These are phyloP conservation scores for Rhinolophus ferrumequinum DNA, from an alignment of 2,113 vertebrate species.

Conservation along the genomic window DNA sequence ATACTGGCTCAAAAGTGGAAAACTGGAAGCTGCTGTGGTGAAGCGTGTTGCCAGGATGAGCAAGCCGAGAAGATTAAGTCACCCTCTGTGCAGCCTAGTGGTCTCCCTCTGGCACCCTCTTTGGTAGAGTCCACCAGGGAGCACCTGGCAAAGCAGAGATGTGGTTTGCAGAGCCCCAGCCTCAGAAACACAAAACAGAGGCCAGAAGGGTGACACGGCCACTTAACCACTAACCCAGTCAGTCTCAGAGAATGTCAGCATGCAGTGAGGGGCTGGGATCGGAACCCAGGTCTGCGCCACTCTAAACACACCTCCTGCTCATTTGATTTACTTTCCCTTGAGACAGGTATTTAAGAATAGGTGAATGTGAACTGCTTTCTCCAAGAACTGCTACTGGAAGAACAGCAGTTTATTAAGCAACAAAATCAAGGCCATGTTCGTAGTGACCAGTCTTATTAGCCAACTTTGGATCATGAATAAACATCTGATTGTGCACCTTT, in stretches of 20 bases:
- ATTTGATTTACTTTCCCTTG: not conserved
- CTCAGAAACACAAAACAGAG: not conserved
- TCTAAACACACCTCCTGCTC: not conserved
- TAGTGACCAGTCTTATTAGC: not conserved
- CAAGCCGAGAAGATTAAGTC: fast-evolving
- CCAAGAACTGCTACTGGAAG: not conserved
- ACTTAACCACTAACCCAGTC: not conserved
- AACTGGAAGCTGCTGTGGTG: fast-evolving
- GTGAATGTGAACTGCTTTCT: too few species aligned
- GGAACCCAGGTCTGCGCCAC: not conserved
- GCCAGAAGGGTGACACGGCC: not conserved
- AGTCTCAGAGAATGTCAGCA: too few species aligned
- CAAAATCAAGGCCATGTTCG: not conserved
- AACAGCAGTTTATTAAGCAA: not conserved
- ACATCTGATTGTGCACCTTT: not conserved
- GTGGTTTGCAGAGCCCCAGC: fast-evolving
- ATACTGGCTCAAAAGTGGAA: too few species aligned
- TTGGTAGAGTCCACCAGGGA: fast-evolving
- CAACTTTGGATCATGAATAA: not conserved
- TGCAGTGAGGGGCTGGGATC: too few species aligned
- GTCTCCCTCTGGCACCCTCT: fast-evolving
- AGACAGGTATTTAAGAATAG: not conserved
- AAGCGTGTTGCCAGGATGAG: not conserved
- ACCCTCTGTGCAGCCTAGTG: fast-evolving
- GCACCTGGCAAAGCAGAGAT: not conserved